phyloP scores from a whole-genome alignment of 2,797 vertebrate species.

The Lagorchestes hirsutus region DNA sequence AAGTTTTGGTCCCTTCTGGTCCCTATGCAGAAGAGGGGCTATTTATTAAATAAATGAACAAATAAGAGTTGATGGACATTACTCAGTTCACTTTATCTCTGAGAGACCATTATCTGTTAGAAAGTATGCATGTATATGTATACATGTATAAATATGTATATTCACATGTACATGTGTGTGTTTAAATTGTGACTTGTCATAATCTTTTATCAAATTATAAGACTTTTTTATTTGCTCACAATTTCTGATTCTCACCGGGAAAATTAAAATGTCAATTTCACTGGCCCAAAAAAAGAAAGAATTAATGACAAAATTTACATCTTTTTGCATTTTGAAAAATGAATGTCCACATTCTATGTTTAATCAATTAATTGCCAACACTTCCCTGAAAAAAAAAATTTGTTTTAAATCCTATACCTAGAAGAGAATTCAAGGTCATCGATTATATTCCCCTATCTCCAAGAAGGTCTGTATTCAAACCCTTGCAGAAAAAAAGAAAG shows the following conservation, averaged over 20 bases:
- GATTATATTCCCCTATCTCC: slow-evolving; percentile 47
- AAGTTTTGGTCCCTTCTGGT: slow-evolving; percentile 1
- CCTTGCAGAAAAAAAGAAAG: slow-evolving; percentile 36
- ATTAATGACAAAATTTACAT: slow-evolving; percentile 30
- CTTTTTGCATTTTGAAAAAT: slow-evolving; percentile 19
- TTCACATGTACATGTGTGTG: background rate
- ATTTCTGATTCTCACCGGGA: slow-evolving; percentile 44
- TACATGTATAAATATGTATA: background rate
- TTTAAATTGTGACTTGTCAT: background rate
- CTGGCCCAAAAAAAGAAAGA: background rate
- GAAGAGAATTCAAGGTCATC: slow-evolving; percentile 28
- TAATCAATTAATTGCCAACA: slow-evolving; percentile 57
- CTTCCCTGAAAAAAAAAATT: slow-evolving; percentile 44
- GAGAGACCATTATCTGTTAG: background rate
- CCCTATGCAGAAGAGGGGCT: slow-evolving; percentile 33
- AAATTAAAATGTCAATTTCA: slow-evolving; percentile 15
- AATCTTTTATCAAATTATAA: background rate
- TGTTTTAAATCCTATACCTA: slow-evolving; percentile 37
- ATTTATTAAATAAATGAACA: slow-evolving; percentile 65
- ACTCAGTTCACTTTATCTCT: slow-evolving; percentile 39
- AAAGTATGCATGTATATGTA: background rate
- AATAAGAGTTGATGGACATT: slow-evolving; percentile 50
- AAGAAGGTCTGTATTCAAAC: slow-evolving; percentile 31
- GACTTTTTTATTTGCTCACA: slow-evolving; percentile 27
- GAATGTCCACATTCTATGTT: slow-evolving; percentile 33